Evolutionary conservation across 1,140 invertebrate genomes (phyloP).

Genomic region (Gryllus bimaculatus): DNA sequence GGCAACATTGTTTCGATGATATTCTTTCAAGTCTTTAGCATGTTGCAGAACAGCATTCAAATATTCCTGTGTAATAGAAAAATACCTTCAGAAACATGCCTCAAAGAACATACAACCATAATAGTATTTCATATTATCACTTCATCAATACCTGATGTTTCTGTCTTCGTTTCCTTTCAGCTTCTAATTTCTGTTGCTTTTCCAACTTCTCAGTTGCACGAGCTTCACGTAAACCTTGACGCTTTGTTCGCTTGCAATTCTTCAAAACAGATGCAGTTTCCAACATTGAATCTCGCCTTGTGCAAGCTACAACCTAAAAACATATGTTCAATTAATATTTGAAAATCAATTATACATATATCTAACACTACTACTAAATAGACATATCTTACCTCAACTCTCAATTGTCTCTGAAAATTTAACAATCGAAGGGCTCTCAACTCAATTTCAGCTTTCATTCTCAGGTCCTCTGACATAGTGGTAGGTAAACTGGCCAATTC

Average conservation of each 20-base stretch:
- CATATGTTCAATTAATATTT: background rate
- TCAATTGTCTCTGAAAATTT: conserved; percentile 49
- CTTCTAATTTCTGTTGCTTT: conserved; percentile 59
- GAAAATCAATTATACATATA: background rate
- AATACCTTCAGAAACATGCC: no score
- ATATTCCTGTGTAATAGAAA: conserved; percentile 40
- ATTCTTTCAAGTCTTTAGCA: conserved; percentile 48
- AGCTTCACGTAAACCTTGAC: conserved; percentile 55
- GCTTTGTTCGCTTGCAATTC: conserved; percentile 52
- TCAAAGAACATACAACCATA: no score
- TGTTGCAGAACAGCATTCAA: conserved; percentile 54
- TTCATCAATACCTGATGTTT: conserved; percentile 34
- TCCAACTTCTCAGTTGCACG: conserved; percentile 58
- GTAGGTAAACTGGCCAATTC: conserved; percentile 40
- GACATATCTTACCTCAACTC: conserved; percentile 30
- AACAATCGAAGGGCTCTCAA: conserved; percentile 51
- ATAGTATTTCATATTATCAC: no score
- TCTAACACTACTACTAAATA: no score
- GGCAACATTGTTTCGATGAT: conserved; percentile 42
- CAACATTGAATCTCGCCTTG: conserved; percentile 50
- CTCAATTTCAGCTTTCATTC: conserved; percentile 52
- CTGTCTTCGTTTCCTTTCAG: conserved; percentile 50
- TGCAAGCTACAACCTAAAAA: conserved; percentile 37
- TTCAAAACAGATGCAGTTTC: conserved; percentile 58
- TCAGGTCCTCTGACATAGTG: conserved; percentile 47